Evolutionary conservation across 1,140 invertebrate genomes (phyloP).

Genomic region (Prorops nasuta): DNA sequence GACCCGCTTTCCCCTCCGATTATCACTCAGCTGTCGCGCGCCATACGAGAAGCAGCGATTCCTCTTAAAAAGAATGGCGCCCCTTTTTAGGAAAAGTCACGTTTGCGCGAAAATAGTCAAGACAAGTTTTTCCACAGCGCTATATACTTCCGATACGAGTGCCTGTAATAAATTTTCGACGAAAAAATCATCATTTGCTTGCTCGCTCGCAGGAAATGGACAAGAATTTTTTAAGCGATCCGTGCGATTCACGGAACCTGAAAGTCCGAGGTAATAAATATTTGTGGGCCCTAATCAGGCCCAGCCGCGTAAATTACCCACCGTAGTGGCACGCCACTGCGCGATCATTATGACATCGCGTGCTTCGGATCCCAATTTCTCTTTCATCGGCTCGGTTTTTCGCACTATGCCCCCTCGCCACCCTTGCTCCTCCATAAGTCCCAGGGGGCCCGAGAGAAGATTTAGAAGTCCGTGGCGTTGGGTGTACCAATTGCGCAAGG

Average conservation of each 20-base stretch:
- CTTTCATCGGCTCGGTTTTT: slow-evolving; percentile 15
- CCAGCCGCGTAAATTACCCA: background rate
- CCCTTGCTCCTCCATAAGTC: slow-evolving; percentile 14
- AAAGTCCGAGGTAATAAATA: background rate
- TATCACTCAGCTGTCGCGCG: no score
- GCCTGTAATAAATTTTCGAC: background rate
- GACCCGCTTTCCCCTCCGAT: slow-evolving; percentile 5
- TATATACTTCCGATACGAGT: background rate
- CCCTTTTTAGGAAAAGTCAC: no score
- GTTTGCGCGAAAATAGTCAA: no score
- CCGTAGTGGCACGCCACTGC: background rate
- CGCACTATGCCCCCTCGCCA: slow-evolving; percentile 12
- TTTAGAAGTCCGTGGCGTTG: no score
- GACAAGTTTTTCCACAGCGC: background rate
- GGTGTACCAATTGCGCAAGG: slow-evolving; percentile 14
- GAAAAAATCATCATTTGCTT: background rate
- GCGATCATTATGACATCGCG: slow-evolving; percentile 18
- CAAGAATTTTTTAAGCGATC: background rate
- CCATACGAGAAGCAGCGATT: no score
- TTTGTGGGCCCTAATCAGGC: slow-evolving; percentile 1
- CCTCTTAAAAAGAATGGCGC: no score
- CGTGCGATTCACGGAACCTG: background rate
- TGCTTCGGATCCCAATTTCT: slow-evolving; percentile 11
- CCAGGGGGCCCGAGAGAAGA: no score
- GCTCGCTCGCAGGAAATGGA: no score